Evolutionary conservation across 2,113 vertebrate genomes (phyloP).

Genomic region (Podarcis cretensis): DNA sequence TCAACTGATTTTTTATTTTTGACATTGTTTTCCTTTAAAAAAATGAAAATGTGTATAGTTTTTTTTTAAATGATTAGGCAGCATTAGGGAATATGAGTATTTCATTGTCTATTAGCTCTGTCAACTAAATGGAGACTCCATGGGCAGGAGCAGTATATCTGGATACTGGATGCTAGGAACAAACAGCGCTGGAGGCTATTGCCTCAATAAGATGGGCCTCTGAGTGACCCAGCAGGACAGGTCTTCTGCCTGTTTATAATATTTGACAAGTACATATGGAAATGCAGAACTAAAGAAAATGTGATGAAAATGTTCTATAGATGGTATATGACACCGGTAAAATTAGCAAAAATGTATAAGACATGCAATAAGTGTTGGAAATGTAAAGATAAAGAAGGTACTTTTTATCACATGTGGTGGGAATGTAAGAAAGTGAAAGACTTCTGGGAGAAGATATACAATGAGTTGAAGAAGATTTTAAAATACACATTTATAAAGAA

Average conservation of each 20-base stretch:
- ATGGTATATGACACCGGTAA: no score
- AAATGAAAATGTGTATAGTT: no score
- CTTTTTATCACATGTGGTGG: no score
- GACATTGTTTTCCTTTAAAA: background rate
- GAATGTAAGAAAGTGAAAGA: no score
- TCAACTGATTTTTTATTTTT: background rate
- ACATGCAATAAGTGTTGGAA: no score
- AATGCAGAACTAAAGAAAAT: background rate
- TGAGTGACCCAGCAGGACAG: background rate
- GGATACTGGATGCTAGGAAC: background rate
- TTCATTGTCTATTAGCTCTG: background rate
- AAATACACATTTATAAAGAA: no score
- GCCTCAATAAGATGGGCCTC: background rate
- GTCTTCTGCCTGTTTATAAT: background rate
- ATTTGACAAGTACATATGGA: background rate
- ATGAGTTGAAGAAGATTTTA: no score
- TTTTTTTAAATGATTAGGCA: background rate
- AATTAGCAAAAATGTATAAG: no score
- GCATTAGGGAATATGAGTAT: background rate
- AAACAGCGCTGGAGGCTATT: background rate
- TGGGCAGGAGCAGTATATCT: background rate
- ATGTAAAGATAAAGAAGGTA: no score
- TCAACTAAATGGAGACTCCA: background rate
- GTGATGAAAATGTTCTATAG: no score
- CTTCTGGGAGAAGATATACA: no score